A percentile compares a stretch with the other conserved stretches of the same genome.
phyloP scores from a whole-genome alignment of 2,888 invertebrate species.

The Aphrophora alni region DNA sequence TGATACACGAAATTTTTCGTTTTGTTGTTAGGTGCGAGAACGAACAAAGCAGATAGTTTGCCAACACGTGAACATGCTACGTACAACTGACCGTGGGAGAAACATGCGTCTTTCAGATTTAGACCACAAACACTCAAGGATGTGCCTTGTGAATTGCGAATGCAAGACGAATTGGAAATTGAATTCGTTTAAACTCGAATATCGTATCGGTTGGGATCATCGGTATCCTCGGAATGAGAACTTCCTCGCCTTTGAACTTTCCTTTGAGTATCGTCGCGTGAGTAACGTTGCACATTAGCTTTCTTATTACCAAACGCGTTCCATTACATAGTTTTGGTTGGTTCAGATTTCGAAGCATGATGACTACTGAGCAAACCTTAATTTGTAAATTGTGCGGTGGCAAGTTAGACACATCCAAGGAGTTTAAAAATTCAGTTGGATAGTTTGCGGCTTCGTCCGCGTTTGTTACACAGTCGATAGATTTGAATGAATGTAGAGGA shows the following conservation, averaged over 20 bases:
- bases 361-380: slow-evolving; percentile 50
- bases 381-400: slow-evolving; percentile 45
- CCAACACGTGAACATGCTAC: slow-evolving; percentile 49
- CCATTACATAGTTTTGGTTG: slow-evolving; percentile 51
- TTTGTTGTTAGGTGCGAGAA: neutral
- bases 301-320: slow-evolving; percentile 47
- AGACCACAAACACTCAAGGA: slow-evolving; percentile 43
- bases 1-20: slow-evolving; percentile 32
- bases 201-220: slow-evolving; percentile 43
- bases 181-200: slow-evolving; percentile 45
- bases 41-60: slow-evolving; percentile 31
- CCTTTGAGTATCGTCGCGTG: slow-evolving; percentile 47
- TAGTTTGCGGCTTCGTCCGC: slow-evolving; percentile 42
- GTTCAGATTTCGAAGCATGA: slow-evolving; percentile 50
- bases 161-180: slow-evolving; percentile 46
- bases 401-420: slow-evolving; percentile 49
- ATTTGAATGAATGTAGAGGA: slow-evolving; percentile 49
- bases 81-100: slow-evolving; percentile 49
- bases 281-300: slow-evolving; percentile 50
- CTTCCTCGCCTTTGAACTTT: slow-evolving; percentile 49
- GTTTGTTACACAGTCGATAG: slow-evolving; percentile 49
- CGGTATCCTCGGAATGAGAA: slow-evolving; percentile 48
- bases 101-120: slow-evolving; percentile 44
- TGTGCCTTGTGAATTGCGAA: slow-evolving; percentile 48
- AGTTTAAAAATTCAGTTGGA: slow-evolving; percentile 54